A percentile compares a stretch with the other conserved stretches of the same genome.
These are phyloP conservation scores for Saturnia japonica DNA, from an alignment of 2,888 invertebrate species.

Conservation along the genomic window DNA sequence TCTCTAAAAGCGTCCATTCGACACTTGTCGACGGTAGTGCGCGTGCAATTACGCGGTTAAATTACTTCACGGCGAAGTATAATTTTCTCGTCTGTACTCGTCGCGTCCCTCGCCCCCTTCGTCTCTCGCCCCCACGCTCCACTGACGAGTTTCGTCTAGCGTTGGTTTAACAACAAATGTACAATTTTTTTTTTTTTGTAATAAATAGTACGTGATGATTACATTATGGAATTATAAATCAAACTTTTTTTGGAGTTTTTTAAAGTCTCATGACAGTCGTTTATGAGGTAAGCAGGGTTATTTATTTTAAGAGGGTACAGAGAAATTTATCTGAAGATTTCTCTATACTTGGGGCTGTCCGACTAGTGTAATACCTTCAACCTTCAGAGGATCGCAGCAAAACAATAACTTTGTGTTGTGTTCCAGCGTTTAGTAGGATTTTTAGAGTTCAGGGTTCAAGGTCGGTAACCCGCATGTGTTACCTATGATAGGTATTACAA, in stretches of 20 bases:
- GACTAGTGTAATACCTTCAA: no score
- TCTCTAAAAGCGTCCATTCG: constrained; percentile 18
- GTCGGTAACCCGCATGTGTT: no score
- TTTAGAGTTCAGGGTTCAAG: no score
- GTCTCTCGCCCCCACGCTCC: constrained; percentile 14
- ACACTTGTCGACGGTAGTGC: constrained; percentile 31
- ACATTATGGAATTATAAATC: neutral
- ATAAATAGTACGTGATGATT: neutral
- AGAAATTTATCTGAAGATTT: no score
- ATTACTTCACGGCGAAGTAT: constrained; percentile 57
- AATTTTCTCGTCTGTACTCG: constrained; percentile 55
- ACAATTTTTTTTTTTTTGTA: constrained; percentile 30
- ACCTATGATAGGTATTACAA: no score
- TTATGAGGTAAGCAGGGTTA: neutral
- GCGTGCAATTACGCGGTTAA: constrained; percentile 64
- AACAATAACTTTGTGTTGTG: no score
- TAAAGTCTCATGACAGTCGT: neutral
- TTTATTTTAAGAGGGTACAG: no score
- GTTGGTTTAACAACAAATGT: constrained; percentile 43
- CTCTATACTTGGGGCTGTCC: no score
- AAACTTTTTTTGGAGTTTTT: neutral
- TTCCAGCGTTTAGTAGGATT: no score
- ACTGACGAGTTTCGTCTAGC: constrained; percentile 31
- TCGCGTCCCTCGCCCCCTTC: constrained; percentile 19
- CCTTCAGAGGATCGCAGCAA: no score